A percentile compares a stretch with the other conserved stretches of the same genome.
phyloP scores from a whole-genome alignment of 1,140 invertebrate genomes.

The Aphaenogaster rudis region DNA sequence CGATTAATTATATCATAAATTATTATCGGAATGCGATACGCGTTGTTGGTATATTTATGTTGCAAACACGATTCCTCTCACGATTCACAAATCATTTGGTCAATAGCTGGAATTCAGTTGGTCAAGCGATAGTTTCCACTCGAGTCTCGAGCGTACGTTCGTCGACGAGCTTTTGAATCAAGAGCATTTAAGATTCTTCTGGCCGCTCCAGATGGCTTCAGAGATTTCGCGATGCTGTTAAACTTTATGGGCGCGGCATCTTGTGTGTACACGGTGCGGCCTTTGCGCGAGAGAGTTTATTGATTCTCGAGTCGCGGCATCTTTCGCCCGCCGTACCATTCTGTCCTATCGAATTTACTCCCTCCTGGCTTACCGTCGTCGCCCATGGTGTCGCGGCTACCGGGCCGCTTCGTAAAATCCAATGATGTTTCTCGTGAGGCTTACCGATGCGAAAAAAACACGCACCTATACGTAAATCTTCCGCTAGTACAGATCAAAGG shows the following conservation, averaged over 20 bases:
- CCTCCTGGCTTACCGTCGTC: constrained; percentile 70
- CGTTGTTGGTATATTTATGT: constrained; percentile 11
- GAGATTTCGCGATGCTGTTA: constrained; percentile 83
- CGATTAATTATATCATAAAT: constrained; percentile 38
- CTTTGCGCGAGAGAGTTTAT: constrained; percentile 83
- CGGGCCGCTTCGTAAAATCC: constrained; percentile 70
- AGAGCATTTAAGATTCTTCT: constrained; percentile 55
- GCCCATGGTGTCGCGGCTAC: constrained; percentile 66
- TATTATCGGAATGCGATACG: constrained; percentile 5
- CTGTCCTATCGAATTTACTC: constrained; percentile 77
- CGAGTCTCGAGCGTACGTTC: constrained; percentile 77
- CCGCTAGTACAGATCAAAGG: background rate
- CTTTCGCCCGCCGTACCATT: constrained; percentile 76
- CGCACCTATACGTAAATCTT: constrained; percentile 11
- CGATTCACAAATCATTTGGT: constrained; percentile 41
- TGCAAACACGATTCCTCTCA: background rate
- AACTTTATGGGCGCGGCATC: constrained; percentile 85
- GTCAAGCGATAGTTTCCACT: constrained; percentile 3
- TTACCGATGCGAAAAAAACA: constrained; percentile 57
- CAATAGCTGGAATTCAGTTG: constrained; percentile 16
- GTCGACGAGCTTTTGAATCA: constrained; percentile 72
- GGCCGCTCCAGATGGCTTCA: background rate
- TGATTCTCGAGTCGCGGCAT: constrained; percentile 84
- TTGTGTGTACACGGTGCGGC: constrained; percentile 76
- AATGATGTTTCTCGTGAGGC: constrained; percentile 61